Base-by-base conservation (phyloP, 2,113 vertebrate species). In the Cacatua alba region DNA sequence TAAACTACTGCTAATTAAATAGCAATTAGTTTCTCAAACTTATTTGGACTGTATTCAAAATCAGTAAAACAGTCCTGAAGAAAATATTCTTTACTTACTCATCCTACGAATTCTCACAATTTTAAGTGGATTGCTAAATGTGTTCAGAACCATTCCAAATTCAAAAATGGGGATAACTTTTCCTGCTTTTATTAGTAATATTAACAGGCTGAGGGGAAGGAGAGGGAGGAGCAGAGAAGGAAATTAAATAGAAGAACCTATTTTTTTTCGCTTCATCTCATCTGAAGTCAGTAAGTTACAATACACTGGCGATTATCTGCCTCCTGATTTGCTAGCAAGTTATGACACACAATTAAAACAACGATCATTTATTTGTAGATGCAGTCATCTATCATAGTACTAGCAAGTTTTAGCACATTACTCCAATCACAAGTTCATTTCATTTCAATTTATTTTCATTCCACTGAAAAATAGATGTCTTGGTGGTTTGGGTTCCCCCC, bases 91-190 rank as follows among this genome's bases (percentile, higher is more conserved):
- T 77, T 39, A 35, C 26, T 48, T 46, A 46, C 7, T 63, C 23
- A 49, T 13, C 39, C 37, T 57, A 12, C 8, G 25, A 87, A 62
- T 57, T 69, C n/a, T 80, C 33, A 80, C 13, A 33, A 13, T 79
- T 95, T 85, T 43, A 93, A 48, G 21, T 21, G 8, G n/a, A 72
- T 37, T 80, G 17, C 19, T 46, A 37, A 75, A 82, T 4, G 4
- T 21, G 11, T 20, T 11, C 48, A 94, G 65, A 79, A 72, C 11
- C 3, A 3, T 31, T 33, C 39, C 68, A 52, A 60, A 65, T 7
- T 2, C 9, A 62, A 23, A 68, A 84, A 10, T 0, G 0, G 8
- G 78, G 13, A 5, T 21, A 90, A 72, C 6, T 72, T 69, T 55
- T 72, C 43, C 35, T 83, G 16, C 33, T 89, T 88, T 35, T 41